Percentiles rank a stretch among this genome's conserved stretches.
Conservation (phyloP, 2,888 invertebrate genomes). For the Pegoplata infirma region DNA sequence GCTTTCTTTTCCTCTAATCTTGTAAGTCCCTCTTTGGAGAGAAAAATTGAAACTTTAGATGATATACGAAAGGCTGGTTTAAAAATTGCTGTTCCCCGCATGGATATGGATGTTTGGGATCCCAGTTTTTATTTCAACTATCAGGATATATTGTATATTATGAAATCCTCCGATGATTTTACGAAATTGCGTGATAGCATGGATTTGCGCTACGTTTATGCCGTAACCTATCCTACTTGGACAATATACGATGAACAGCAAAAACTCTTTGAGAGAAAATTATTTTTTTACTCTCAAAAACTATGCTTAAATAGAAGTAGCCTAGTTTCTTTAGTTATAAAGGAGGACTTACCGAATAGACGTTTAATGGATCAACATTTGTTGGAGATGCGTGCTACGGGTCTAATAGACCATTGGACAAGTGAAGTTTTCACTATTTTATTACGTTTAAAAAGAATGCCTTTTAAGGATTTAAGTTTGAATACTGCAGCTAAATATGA, state of each 20-base stretch:
- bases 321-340: conserved; percentile 20
- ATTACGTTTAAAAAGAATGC: conserved; percentile 6
- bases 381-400: conserved; percentile 26
- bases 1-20: conserved; percentile 34
- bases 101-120: conserved; percentile 1
- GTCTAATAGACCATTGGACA: conserved; percentile 42
- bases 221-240: conserved; percentile 19
- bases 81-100: conserved; percentile 27
- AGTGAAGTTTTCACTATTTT: conserved; percentile 27
- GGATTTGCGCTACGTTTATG: conserved; percentile 31
- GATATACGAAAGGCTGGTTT: conserved; percentile 25
- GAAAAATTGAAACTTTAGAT: conserved; percentile 13
- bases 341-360: conserved; percentile 19
- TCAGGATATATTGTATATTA: not conserved
- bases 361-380: conserved; percentile 37
- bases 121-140: not conserved
- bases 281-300: conserved; percentile 30
- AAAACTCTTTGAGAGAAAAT: not conserved
- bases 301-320: conserved; percentile 12
- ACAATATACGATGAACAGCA: conserved; percentile 30
- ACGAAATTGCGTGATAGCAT: conserved; percentile 10
- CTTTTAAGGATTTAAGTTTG: conserved; percentile 22
- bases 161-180: not conserved
- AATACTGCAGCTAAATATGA: not conserved
- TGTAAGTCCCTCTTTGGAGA: not conserved